Evolutionary conservation across 2,113 vertebrate species (phyloP).

Genomic region (Ceyx margarethae): DNA sequence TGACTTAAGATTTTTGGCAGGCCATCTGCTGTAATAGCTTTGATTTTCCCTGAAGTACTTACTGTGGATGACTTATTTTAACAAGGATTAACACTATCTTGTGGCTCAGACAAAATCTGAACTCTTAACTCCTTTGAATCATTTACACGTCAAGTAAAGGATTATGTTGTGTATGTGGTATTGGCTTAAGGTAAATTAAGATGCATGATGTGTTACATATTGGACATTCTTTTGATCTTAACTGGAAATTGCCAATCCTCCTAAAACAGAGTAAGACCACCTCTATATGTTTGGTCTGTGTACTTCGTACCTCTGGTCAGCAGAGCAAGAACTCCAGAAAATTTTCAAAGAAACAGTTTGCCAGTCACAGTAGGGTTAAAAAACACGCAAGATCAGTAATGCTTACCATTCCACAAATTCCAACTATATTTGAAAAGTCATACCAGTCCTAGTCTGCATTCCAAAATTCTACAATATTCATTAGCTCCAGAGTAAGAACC

Average conservation of each 20-base stretch:
- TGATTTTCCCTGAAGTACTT: conserved; percentile 57
- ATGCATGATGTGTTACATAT: not conserved
- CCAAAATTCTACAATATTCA: not conserved
- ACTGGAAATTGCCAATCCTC: not conserved
- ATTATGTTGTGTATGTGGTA: not conserved
- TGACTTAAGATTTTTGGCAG: conserved; percentile 61
- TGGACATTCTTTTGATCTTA: not conserved
- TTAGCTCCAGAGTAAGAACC: not conserved
- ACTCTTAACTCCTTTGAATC: not conserved
- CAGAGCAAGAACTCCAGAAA: not conserved
- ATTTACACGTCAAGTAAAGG: not conserved
- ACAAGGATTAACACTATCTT: conserved; percentile 37
- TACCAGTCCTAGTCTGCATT: not conserved
- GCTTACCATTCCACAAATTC: conserved; percentile 17
- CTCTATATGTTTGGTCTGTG: not conserved
- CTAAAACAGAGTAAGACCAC: not conserved
- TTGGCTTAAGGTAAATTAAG: not conserved
- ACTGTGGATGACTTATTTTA: conserved; percentile 48
- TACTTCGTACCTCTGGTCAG: not conserved
- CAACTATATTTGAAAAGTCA: conserved; percentile 1
- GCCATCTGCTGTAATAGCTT: conserved; percentile 52
- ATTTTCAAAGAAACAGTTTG: not conserved
- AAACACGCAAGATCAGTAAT: not conserved
- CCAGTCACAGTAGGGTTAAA: conserved; percentile 5
- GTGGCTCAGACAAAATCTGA: conserved; percentile 20